Base-by-base conservation (phyloP, 92 coral and sea anemone genomes). In the Palythoa heliodiscus region DNA sequence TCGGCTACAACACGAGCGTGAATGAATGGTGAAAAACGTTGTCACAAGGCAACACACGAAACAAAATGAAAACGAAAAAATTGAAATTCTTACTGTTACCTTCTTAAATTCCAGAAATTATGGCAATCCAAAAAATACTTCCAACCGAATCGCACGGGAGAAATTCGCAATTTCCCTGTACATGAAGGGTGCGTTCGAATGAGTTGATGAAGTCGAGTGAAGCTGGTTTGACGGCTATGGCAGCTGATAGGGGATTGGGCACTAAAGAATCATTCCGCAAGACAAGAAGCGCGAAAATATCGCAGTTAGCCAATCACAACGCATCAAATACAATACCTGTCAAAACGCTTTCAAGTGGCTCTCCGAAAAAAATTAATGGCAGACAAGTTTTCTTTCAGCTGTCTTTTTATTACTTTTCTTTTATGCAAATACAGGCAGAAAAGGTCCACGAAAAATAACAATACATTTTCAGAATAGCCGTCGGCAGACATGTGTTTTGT, bases 271-370 rank as follows among this genome's bases (percentile, higher is more conserved):
- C 20, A 7, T 43, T 66, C 25, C 58, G 22, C 69, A 63, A 63
- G 7, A 17, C 69, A 63, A 63, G 69, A 63, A 29, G 74, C 84
- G 84, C 84, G 84, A 80, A 54, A 80, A 64, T 80, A 64, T 64
- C 77, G 40, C 14, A 10, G 19, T 70, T 52, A 72, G 57, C 98
- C 98, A 94, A 94, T 92, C 95, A 90, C 73, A 86, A 69, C 25
- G 52, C 86, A 29, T 50, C 25, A 83, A 86, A 20, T 40, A 88
- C 91, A 88, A 88, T 86, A 57, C 87, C 85, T 75, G 88, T 79
- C 91, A 93, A 76, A 60, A 22, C 47, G 84, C 84, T 66, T 80
- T 80, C 84, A 80, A 80, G 84, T 80, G 84, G 84, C 74, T 80
- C 66, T 52, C 20, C 16, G 17, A 63, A 80, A 48, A 64, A 63